phyloP scores from a whole-genome alignment of 2,113 vertebrate genomes.

The Dryoscopus gambensis region DNA sequence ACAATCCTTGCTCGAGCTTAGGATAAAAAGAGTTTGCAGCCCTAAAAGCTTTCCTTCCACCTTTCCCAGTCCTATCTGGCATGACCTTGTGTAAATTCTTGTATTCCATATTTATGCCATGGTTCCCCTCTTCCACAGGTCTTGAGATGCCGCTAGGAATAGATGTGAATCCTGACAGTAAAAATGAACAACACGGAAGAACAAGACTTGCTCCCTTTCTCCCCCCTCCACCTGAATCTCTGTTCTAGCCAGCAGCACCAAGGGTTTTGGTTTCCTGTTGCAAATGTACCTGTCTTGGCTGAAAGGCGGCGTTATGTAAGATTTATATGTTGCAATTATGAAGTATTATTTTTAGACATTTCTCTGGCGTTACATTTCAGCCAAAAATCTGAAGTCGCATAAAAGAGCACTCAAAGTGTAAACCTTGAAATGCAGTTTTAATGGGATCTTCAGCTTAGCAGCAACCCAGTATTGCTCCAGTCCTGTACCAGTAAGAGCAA shows the following conservation, averaged over 20 bases:
- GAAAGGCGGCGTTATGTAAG: not conserved
- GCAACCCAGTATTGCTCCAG: not conserved
- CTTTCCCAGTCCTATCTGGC: not conserved
- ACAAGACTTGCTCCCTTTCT: not conserved
- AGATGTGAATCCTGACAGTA: not conserved
- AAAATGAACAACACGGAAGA: not conserved
- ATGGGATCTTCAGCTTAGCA: not conserved
- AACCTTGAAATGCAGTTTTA: constrained; percentile 32
- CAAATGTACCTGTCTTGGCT: not conserved
- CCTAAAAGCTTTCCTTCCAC: not conserved
- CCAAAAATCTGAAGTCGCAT: not conserved
- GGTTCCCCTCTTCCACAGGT: not conserved
- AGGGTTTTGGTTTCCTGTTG: not conserved
- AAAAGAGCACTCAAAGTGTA: constrained; percentile 7
- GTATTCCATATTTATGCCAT: not conserved
- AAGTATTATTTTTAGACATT: constrained; percentile 6
- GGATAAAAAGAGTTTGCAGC: not conserved
- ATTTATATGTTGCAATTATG: not conserved
- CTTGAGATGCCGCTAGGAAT: not conserved
- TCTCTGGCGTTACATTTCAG: not conserved
- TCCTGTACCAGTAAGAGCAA: not conserved
- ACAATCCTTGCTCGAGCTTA: not conserved
- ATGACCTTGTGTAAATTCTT: not conserved
- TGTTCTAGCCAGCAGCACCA: not conserved
- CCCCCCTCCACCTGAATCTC: not conserved